These are phyloP conservation scores for Hexactinellida sp. DNA, from an alignment of 37 sponge, comb jelly and placozoan species.

Conservation along the genomic window DNA sequence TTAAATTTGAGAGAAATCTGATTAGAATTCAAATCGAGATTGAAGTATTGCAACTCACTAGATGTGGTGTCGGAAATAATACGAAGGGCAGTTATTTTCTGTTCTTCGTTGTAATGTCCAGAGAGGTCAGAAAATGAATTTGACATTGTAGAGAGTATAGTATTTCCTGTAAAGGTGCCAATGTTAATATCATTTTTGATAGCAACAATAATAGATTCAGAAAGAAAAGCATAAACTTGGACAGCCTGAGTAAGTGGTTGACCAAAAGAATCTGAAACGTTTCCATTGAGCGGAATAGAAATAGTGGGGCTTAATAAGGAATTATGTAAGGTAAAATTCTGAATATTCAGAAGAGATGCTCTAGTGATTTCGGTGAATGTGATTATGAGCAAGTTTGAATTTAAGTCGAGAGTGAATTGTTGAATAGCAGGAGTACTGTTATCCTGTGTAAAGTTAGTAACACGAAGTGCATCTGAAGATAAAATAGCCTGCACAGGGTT, in stretches of 20 bases:
- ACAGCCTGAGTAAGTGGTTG: neutral
- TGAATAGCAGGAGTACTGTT: slow-evolving; percentile 33
- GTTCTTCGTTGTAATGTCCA: slow-evolving; percentile 9
- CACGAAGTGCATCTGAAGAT: slow-evolving; percentile 39
- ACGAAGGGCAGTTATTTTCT: neutral
- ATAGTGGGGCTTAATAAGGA: neutral
- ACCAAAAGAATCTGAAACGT: neutral
- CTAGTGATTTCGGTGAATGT: slow-evolving; percentile 57
- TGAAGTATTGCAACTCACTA: neutral
- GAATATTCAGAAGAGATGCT: neutral
- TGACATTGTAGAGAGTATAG: neutral
- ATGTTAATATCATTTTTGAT: neutral
- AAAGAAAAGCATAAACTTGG: neutral
- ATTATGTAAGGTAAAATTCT: neutral
- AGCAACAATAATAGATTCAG: neutral
- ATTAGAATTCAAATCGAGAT: slow-evolving; percentile 16
- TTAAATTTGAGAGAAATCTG: slow-evolving; percentile 20
- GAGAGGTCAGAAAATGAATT: slow-evolving; percentile 38
- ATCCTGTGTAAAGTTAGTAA: slow-evolving; percentile 41
- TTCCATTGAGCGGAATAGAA: neutral
- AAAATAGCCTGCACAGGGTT: slow-evolving; percentile 47
- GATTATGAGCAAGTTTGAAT: slow-evolving; percentile 34
- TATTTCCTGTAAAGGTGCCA: neutral
- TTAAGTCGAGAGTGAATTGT: slow-evolving; percentile 43
- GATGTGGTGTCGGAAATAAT: slow-evolving; percentile 9